Evolutionary conservation across 2,797 vertebrate species (phyloP), one percentile per base, ranked within the genome.

Genomic region (Margarornis squamiger): DNA sequence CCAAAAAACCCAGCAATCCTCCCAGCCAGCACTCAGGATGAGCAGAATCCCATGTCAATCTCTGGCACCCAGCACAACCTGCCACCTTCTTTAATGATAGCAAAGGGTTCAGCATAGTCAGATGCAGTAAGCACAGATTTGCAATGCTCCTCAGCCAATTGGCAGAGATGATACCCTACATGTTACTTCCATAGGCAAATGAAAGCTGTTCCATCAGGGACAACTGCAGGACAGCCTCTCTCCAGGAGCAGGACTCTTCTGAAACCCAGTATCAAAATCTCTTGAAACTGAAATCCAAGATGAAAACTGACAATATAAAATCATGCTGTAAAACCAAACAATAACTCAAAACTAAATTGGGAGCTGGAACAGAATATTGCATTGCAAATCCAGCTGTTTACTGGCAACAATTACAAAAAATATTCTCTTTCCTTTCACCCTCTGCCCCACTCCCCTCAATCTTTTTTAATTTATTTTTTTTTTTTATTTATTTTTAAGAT

Each of bases 341-440:
- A 24, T 38, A 76, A 62, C 18, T 48, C 49, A 92, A 22, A 86
- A 72, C 63, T 58, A 71, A 58, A 79, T 10, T 90, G 38, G 51
- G 43, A 93, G 20, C 9, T 72, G 73, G 67, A 74, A 81, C 2
- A 1, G 26, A 81, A 82, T 41, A 86, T 48, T 59, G 38, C 13
- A n/a, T 74, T 89, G 59, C 54, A 92, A 93, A 68, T 6, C 20
- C 79, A 85, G 26, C 23, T 92, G 80, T 81, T 94, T 90, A 86
- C 62, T 91, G 62, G 71, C 63, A 90, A 10, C 32, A 80, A 19
- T 57, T 88, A 66, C 62, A 90, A 89, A 88, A 30, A 49, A 32
- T 34, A 78, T 55, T 95, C 62, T 84, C 57, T 34, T 70, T 55
- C 32, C 39, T 18, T 74, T 85, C 22, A 46, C 30, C 45, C 59